Conservation (phyloP, 2,888 invertebrate species). For the Lasioglossum pauxillum region DNA sequence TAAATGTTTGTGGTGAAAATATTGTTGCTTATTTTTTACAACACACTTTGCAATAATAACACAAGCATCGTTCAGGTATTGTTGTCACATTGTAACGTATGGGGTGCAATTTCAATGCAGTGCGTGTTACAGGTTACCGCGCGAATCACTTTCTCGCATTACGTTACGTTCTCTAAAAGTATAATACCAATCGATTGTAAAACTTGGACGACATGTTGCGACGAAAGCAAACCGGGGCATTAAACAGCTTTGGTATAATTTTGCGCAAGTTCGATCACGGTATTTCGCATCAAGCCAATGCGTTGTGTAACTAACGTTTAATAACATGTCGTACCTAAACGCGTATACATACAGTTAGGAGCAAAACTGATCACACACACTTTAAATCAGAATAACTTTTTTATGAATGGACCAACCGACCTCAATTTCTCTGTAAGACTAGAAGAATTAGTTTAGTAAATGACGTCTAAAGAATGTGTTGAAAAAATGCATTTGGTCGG, state of each 20-base stretch:
- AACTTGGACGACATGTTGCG: conserved; percentile 11
- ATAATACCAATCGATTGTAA: conserved; percentile 28
- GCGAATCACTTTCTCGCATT: conserved; percentile 52
- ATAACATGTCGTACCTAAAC: not conserved
- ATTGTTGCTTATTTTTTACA: not conserved
- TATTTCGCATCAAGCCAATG: not conserved
- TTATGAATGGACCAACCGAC: no score
- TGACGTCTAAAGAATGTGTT: no score
- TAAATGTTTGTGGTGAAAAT: not conserved
- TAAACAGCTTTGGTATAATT: conserved; percentile 11
- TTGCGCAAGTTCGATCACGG: not conserved
- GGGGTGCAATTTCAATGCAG: conserved; percentile 38
- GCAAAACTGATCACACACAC: no score
- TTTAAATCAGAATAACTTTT: no score
- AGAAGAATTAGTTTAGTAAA: no score
- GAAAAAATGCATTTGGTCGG: no score
- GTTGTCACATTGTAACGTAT: conserved; percentile 38
- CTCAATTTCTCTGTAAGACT: no score
- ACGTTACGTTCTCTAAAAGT: conserved; percentile 49
- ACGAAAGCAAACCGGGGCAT: not conserved
- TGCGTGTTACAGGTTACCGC: conserved; percentile 32
- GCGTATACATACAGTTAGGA: not conserved
- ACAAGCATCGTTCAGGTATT: conserved; percentile 17
- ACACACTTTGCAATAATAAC: not conserved
- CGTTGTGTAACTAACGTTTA: not conserved